phyloP scores from a whole-genome alignment of 2,113 vertebrate species.

The Stegastes partitus region DNA sequence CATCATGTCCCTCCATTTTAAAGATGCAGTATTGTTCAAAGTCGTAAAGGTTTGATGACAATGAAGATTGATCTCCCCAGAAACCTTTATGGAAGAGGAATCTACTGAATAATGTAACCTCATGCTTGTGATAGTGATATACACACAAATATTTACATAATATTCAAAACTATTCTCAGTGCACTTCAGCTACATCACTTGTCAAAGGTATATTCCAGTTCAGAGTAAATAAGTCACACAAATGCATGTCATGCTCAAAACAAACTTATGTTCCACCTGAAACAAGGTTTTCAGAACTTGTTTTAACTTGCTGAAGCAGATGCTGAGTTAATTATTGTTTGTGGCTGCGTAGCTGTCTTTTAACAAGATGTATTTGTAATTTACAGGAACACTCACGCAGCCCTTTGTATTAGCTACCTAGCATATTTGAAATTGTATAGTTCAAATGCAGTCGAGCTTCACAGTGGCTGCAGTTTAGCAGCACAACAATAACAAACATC shows the following conservation, averaged over 20 bases:
- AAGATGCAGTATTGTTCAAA: constrained; percentile 89
- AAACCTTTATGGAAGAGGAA: constrained; percentile 65
- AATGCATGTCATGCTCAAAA: background rate
- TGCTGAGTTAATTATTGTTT: too few relatives aligned
- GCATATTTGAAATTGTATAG: background rate
- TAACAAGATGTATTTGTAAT: background rate
- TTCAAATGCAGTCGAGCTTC: background rate
- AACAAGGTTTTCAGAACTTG: too few relatives aligned
- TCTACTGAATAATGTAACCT: background rate
- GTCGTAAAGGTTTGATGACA: constrained; percentile 71
- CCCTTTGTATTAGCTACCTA: too few relatives aligned
- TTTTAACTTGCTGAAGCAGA: background rate
- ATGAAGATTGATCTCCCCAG: constrained; percentile 84
- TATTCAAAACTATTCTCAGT: background rate
- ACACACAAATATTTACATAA: background rate
- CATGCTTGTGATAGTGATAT: constrained; percentile 3
- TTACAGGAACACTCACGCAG: background rate
- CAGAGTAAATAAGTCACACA: background rate
- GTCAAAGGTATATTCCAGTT: background rate
- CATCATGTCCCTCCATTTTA: constrained; percentile 86
- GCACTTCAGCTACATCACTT: background rate
- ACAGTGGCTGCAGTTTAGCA: background rate
- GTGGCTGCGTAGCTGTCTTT: too few relatives aligned
- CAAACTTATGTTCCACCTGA: background rate
- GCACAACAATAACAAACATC: constrained; percentile 15